phyloP scores from a whole-genome alignment of 2,888 invertebrate species.

The Drosophila phalerata region DNA sequence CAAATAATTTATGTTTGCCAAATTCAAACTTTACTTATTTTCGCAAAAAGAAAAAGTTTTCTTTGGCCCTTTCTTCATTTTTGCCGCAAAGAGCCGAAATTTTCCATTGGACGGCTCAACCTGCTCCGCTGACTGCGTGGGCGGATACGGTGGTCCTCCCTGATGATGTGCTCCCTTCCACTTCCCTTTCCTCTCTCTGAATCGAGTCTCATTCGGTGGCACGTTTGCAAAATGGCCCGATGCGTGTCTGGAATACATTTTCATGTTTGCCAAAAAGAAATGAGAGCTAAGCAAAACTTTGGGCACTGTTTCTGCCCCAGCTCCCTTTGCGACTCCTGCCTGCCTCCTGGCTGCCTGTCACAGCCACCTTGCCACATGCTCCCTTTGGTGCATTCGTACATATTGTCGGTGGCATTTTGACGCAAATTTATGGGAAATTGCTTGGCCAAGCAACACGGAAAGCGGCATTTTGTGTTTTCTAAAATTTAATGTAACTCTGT shows the following conservation, averaged over 20 bases:
- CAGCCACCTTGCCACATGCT: conserved; percentile 14
- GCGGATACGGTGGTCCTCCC: conserved; percentile 63
- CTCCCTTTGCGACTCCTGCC: neutral
- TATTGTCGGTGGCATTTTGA: conserved; percentile 64
- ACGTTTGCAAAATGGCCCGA: conserved; percentile 85
- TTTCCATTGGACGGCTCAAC: conserved; percentile 28
- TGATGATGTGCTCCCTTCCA: neutral
- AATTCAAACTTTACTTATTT: conserved; percentile 81
- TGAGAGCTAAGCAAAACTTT: conserved; percentile 52
- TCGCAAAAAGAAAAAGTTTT: conserved; percentile 43
- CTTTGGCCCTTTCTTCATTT: conserved; percentile 16
- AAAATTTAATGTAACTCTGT: conserved; percentile 63
- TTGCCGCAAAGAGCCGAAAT: conserved; percentile 49
- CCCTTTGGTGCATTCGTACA: conserved; percentile 60
- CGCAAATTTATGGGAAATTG: conserved; percentile 74
- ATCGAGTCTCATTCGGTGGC: conserved; percentile 79
- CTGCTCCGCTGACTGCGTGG: conserved; percentile 55
- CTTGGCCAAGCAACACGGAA: conserved; percentile 56
- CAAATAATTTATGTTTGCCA: conserved; percentile 74
- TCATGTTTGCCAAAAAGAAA: conserved; percentile 72
- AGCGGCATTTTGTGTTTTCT: conserved; percentile 71
- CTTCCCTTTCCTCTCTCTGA: neutral
- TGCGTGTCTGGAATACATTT: conserved; percentile 85
- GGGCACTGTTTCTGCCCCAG: conserved; percentile 38
- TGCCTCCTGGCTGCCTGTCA: neutral